Base-by-base conservation (phyloP, 1,140 invertebrate species). In the Drosophila pectinifera region DNA sequence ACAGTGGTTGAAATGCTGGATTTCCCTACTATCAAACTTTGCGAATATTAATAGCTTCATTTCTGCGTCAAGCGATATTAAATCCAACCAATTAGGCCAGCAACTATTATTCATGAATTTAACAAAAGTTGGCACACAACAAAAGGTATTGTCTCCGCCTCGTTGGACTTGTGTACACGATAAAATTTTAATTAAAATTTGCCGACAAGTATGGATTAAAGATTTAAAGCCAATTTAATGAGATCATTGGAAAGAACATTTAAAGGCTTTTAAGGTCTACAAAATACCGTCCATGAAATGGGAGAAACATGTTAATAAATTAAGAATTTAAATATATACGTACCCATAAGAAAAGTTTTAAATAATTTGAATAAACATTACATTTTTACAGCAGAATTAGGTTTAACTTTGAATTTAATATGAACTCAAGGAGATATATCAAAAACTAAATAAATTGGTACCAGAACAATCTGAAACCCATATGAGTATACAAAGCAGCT, bases 1-100 rank as follows among this genome's bases (percentile, higher is more conserved):
- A 70, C 67, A 70, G 54, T 67, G 53, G 73, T 46, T 54, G 16
- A 31, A 42, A 49, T 26, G 5, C 10, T 41, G 4, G 22, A 14
- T 39, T 7, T 28, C n/a, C 36, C 28, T 38, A 22, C 11, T 16
- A 31, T 31, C 16, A 42, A 20, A 26, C 26, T 42, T 26, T 26
- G 36, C 22, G 11, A 16, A 31, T 51, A 34, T 43, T 8, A 26
- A 65, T n/a, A 16, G 28, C 28, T 14, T 13, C 4, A 2, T 16
- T 48, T 14, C 6, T 3, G 26, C 36, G 3, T 20, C 4, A n/a
- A 51, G 48, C 18, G 5, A 34, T 26, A 42, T 65, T n/a, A 26
- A 26, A 26, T 51, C n/a, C 64, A 51, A 20, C 38, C 45, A 48
- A 68, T 65, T 68, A 51, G 14, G 20, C 18, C n/a, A 14, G 36